Base-by-base conservation (phyloP, 2,888 invertebrate genomes). In the Abrostola triplasia region DNA sequence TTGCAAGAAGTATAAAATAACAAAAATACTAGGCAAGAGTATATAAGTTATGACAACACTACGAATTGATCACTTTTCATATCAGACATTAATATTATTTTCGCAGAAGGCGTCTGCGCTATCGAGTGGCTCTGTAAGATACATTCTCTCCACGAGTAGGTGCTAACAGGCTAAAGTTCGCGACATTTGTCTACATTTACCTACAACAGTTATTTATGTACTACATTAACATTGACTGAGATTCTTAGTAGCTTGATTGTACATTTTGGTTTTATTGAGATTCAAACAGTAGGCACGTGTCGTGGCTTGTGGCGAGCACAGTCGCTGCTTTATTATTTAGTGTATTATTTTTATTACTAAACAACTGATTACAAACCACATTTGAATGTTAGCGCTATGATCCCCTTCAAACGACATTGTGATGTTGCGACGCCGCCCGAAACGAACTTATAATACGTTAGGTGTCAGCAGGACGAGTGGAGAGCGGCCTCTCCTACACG, bases 11-110 rank as follows among this genome's bases (percentile, higher is more conserved):
- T 48, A 24, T 10, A 13, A 49, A 36, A 61, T 41, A 54, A 8
- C 42, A 41, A 36, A 44, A 60, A 38, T 57, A 44, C 35, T 63
- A 66, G 73, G 67, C 68, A 76, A 71, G 73, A 70, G 59, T 73
- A 60, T 63, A 36, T 59, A 40, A 54, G 48, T 50, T 70, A 76
- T 63, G 67, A 73, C 55, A 72, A 64, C 49, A 41, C 48, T 63
- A 63, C 42, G 38, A 37, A 52, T 49, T 58, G 63, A 63, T 66
- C 59, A 55, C 70, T 60, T 59, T 61, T 41, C 51, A 44, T 72
- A 59, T 55, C 40, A 69, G 40, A 53, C 51, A 51, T 63, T 40
- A 51, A 67, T 40, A 44, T 56, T 56, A 24, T 24, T 24, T 24
- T 24, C 24, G 24, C 24, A 24, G 24, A 24, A 24, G 4, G 24